phyloP scores from a whole-genome alignment of 1,140 invertebrate genomes.

The Macrosteles quadrilineatus region DNA sequence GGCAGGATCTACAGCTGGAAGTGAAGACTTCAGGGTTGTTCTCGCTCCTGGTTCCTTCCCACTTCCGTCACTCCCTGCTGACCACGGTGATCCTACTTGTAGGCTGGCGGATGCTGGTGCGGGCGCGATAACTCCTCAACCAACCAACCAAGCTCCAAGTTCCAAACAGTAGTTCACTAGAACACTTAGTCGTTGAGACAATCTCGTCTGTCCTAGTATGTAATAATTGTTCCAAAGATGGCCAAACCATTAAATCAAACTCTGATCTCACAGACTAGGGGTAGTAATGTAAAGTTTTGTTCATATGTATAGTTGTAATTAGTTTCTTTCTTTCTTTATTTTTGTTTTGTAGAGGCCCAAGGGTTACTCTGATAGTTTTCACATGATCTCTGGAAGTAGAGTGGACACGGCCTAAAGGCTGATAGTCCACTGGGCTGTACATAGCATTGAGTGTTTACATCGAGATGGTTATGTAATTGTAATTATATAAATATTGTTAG shows the following conservation, averaged over 20 bases:
- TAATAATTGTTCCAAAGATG: conserved; percentile 36
- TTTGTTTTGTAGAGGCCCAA: conserved; percentile 33
- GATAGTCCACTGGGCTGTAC: conserved; percentile 31
- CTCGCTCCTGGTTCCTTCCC: conserved; percentile 47
- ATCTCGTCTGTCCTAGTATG: conserved; percentile 4
- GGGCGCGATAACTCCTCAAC: conserved; percentile 41
- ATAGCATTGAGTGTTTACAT: conserved; percentile 28
- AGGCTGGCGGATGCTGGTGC: conserved; percentile 45
- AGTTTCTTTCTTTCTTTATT: conserved; percentile 35
- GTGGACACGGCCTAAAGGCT: background rate
- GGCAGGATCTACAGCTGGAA: conserved; percentile 6
- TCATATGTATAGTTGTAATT: conserved; percentile 35
- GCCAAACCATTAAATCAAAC: conserved; percentile 34
- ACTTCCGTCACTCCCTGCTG: conserved; percentile 47
- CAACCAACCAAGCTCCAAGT: background rate
- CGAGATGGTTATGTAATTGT: background rate
- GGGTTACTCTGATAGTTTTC: conserved; percentile 39
- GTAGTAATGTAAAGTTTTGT: too few species aligned
- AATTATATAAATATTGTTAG: conserved; percentile 21
- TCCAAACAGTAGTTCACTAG: too few species aligned
- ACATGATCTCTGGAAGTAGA: conserved; percentile 41
- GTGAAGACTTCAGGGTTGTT: conserved; percentile 43
- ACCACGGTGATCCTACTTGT: conserved; percentile 50
- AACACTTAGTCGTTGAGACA: background rate
- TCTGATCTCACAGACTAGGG: conserved; percentile 33